A percentile compares a stretch with the other conserved stretches of the same genome.
These are phyloP conservation scores for Megalops atlanticus DNA, from an alignment of 2,113 vertebrate species.

Conservation along the genomic window DNA sequence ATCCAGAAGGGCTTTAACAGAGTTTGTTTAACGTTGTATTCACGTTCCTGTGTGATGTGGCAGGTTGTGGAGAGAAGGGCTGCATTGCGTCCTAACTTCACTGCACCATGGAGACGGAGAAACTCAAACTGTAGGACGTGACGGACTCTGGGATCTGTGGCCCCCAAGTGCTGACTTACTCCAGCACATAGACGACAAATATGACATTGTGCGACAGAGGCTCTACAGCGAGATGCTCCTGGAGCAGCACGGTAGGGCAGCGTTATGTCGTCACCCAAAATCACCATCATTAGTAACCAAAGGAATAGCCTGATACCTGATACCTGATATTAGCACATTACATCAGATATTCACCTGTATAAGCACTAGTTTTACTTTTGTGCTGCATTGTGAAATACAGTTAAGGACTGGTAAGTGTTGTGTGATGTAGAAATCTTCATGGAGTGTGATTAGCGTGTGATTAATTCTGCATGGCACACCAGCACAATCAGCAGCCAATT, in stretches of 20 bases:
- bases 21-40: neutral
- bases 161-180: conserved; percentile 49
- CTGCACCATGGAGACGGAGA: neutral
- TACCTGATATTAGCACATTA: neutral
- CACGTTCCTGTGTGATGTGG: neutral
- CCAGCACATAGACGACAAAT: conserved; percentile 65
- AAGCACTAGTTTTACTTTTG: neutral
- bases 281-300: too few species aligned
- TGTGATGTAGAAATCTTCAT: neutral
- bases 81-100: conserved; percentile 17
- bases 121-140: neutral
- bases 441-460: too few species aligned
- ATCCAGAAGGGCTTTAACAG: neutral
- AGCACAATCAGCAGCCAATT: neutral
- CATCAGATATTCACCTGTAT: neutral
- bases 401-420: neutral
- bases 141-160: neutral
- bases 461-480: neutral
- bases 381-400: neutral
- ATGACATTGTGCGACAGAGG: conserved; percentile 58
- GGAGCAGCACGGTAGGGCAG: conserved; percentile 50
- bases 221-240: conserved; percentile 72
- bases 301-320: too few species aligned
- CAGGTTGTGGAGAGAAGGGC: conserved; percentile 17
- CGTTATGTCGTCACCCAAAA: neutral